A percentile compares a stretch with the other conserved stretches of the same genome.
Evolutionary conservation across 2,888 invertebrate species (phyloP).

Genomic region (Leptinotarsa rubiginosa): DNA sequence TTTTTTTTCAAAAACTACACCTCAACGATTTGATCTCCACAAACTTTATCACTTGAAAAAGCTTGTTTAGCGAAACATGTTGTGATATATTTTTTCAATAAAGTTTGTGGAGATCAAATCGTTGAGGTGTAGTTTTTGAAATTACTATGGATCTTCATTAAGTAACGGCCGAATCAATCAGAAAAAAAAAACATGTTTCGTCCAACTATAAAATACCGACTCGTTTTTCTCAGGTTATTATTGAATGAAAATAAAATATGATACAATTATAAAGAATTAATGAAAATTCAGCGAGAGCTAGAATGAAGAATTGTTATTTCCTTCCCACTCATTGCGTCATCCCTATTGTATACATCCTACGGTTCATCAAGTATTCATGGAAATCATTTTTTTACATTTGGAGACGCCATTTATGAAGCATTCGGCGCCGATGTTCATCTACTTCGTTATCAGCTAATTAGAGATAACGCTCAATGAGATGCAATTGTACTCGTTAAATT

Average conservation of each 20-base stretch:
- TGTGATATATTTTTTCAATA: no score
- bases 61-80: no score
- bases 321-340: neutral
- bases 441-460: conserved; percentile 31
- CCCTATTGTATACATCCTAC: neutral
- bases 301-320: neutral
- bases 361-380: conserved; percentile 13
- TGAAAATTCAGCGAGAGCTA: neutral
- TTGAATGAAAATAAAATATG: neutral
- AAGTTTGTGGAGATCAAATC: no score
- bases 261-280: neutral
- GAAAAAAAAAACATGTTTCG: no score
- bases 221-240: no score
- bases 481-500: conserved; percentile 35
- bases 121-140: no score
- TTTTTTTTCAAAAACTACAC: no score
- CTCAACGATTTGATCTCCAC: no score
- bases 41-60: no score
- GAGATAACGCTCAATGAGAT: conserved; percentile 23
- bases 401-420: neutral
- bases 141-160: no score
- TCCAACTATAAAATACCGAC: no score
- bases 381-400: conserved; percentile 6
- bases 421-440: conserved; percentile 26
- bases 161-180: no score